Conservation (phyloP, 2,113 vertebrate species). For the Axis porcinus region DNA sequence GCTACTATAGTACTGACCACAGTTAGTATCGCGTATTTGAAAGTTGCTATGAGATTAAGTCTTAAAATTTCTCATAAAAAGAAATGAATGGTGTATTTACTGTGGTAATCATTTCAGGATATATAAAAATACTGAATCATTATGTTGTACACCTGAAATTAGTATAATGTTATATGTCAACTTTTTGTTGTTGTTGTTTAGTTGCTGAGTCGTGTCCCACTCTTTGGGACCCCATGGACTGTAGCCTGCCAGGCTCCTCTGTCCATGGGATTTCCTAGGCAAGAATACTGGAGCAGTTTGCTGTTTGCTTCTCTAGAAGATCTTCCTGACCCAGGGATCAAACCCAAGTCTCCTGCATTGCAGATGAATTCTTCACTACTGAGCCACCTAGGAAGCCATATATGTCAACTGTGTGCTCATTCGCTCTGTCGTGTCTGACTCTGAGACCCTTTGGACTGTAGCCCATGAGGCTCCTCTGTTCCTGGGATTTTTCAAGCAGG, state of each 20-base stretch:
- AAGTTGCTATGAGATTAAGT: not conserved
- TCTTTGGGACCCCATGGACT: not conserved
- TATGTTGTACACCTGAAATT: not conserved
- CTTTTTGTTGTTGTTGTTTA: not conserved
- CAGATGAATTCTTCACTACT: not conserved
- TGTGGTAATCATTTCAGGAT: not conserved
- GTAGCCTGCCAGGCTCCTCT: not conserved
- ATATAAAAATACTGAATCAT: not conserved
- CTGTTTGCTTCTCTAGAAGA: not conserved
- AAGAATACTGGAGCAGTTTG: not conserved
- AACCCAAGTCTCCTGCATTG: not conserved
- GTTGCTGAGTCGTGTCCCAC: not conserved
- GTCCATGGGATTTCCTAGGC: not conserved
- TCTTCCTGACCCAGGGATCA: not conserved
- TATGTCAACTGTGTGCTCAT: not conserved
- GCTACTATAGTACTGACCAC: not conserved
- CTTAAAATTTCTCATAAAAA: not conserved
- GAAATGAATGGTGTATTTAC: not conserved
- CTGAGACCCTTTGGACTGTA: not conserved
- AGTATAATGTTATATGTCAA: not conserved
- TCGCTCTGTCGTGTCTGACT: accelerated
- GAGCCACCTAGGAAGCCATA: not conserved
- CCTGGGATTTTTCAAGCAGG: not conserved
- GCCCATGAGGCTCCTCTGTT: not conserved
- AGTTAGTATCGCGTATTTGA: not conserved